Conservation (phyloP, 1,140 invertebrate genomes). For the Periplaneta americana region DNA sequence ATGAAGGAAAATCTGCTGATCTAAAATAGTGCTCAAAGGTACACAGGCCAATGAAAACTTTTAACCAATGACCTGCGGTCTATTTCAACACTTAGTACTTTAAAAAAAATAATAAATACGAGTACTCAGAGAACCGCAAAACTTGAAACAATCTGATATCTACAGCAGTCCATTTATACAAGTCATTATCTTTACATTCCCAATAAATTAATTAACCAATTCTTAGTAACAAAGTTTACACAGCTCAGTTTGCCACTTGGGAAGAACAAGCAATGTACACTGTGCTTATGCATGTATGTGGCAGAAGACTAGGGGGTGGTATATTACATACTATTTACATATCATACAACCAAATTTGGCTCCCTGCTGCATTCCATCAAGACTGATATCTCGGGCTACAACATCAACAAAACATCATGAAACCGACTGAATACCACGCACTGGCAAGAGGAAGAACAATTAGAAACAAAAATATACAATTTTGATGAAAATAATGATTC, state of each 20-base stretch:
- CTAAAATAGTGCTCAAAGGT: not conserved
- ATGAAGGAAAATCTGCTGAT: not conserved
- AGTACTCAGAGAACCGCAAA: not conserved
- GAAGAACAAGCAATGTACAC: not conserved
- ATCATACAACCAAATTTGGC: not conserved
- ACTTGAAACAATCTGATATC: not conserved
- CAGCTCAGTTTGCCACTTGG: not conserved
- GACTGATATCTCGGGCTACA: not conserved
- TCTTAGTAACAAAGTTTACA: not conserved
- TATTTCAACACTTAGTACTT: not conserved
- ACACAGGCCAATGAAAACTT: not conserved
- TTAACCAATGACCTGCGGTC: not conserved
- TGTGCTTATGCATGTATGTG: not conserved
- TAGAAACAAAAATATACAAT: not conserved
- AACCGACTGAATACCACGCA: not conserved
- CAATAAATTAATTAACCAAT: not conserved
- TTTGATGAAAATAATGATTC: not conserved
- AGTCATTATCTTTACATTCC: not conserved
- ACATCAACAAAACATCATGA: not conserved
- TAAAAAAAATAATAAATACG: not conserved
- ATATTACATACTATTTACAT: not conserved
- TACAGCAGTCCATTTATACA: not conserved
- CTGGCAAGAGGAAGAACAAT: not conserved
- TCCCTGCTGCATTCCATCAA: not conserved
- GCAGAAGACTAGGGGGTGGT: not conserved